Base-by-base conservation (phyloP, 2,113 vertebrate genomes). In the Silurus asotus region DNA sequence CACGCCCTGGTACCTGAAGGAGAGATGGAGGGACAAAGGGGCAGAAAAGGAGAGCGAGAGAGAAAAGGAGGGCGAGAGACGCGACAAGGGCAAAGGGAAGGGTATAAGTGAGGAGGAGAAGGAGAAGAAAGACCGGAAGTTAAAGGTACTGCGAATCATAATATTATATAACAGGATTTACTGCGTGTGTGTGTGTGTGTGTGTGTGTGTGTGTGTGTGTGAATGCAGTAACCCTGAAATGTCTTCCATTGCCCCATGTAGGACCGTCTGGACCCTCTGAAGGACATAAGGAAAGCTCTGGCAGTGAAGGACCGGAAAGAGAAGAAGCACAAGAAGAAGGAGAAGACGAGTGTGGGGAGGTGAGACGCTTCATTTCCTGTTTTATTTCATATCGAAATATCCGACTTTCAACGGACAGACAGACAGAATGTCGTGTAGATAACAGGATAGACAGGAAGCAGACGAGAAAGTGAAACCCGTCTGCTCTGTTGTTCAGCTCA, bases 1-100 rank as follows among this genome's bases (percentile, higher is more conserved):
- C 1, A 95, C 93, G 0, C 97, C 97, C 0, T 98, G 97, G 97
- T 98, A 97, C 92, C 94, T 97, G 93, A 95, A 95, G 67, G 78
- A 80, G 0, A 72, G 89, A n/a, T 75, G 78, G 51, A 91, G 92
- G 37, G 90, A 92, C 86, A 88, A 88, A 1, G 85, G 86, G 0
- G 70, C 2, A 61, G 88, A 88, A 79, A 92, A 92, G 23, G 85
- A 85, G 89, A 86, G 0, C 59, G 91, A 87, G 45, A 86, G 78
- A 28, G 88, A 88, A 79, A 92, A 92, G 20, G 85, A 85, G 89
- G 85, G 0, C 59, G 91, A 87, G 45, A 86, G 78, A 28, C 20
- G 88, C 62, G 65, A 78, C 25, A 84, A 82, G 28, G 70, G 45
- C 45, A 85, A 87, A 79, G 69, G 55, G 15, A 86, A 67, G 55